Evolutionary conservation across 2,888 invertebrate genomes (phyloP), one percentile per base, ranked within the genome.

Genomic region (Orthosia gothica): DNA sequence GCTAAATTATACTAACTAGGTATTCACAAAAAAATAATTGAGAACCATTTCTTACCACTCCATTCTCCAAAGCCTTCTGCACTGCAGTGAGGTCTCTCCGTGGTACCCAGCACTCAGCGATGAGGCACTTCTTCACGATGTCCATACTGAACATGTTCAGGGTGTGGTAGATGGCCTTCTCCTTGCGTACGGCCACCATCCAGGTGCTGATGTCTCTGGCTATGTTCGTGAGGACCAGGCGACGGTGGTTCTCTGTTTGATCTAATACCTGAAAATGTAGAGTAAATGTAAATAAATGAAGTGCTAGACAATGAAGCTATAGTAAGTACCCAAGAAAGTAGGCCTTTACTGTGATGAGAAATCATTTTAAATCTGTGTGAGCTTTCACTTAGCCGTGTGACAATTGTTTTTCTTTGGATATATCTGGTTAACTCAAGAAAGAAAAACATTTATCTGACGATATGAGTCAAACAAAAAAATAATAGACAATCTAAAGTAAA

Each of bases 81-180:
- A 99, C 98, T 5, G 97, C 93, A 20, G 97, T 96, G 52, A 99
- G 93, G 88, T 98, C 98, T 64, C 96, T 95, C 2, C 97, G 95
- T 0, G 99, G 98, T 76, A 98, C 98, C 99, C 99, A 99, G 90
- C 98, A 98, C 93, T 99, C 99, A 0, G 98, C 99, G 84, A 99
- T 98, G 47, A 99, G 97, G 91, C 99, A 99, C 91, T 99, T 99
- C 94, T 98, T 98, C 2, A 98, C 98, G 13, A 99, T 98, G 91
- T 99, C 99, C 97, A 99, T 97, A 91, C 98, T 99, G 95, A 99
- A 99, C 95, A 99, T 97, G 95, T 99, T 99, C 87, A 99, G 97
- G 0, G 98, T 99, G 92, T 99, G 99, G 94, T 99, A 99, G 91
- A 99, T 99, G 4, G 99, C 99, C 93, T 99, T 99, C 97, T 99